Conservation (phyloP, 2,797 vertebrate genomes). For the Clarias fuscus region DNA sequence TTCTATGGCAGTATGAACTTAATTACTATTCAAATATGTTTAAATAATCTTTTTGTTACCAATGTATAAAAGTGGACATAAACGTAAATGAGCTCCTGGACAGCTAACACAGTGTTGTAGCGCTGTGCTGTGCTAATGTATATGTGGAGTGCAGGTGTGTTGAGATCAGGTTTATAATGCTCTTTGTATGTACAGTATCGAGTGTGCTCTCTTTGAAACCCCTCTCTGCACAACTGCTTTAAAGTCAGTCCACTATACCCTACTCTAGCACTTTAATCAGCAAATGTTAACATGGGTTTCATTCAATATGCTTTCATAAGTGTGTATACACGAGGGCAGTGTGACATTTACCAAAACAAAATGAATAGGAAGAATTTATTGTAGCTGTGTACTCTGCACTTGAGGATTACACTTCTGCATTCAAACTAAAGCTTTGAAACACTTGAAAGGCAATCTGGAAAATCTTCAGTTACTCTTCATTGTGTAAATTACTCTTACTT, state of each 20-base stretch:
- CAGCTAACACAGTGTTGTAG: not conserved
- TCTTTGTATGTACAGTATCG: not conserved
- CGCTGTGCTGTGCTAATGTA: not conserved
- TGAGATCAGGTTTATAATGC: not conserved
- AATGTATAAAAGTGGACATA: not conserved
- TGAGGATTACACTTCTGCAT: not conserved
- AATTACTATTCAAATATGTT: not conserved
- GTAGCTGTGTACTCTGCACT: not conserved
- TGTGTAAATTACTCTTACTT: not conserved
- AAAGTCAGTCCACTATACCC: not conserved
- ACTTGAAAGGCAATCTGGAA: not conserved
- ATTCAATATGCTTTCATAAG: not conserved
- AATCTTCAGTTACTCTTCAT: not conserved
- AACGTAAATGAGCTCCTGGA: not conserved
- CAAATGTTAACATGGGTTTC: not conserved
- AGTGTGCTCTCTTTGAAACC: not conserved
- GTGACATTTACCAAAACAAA: not conserved
- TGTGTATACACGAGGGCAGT: not conserved
- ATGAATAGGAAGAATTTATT: not conserved
- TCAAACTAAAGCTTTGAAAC: not conserved
- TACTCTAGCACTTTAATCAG: not conserved
- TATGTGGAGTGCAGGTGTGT: not conserved
- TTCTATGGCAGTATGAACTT: not conserved
- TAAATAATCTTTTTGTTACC: no score
- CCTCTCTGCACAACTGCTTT: not conserved